Evolutionary conservation across 2,113 vertebrate genomes (phyloP).

Genomic region (Cepphus grylle): DNA sequence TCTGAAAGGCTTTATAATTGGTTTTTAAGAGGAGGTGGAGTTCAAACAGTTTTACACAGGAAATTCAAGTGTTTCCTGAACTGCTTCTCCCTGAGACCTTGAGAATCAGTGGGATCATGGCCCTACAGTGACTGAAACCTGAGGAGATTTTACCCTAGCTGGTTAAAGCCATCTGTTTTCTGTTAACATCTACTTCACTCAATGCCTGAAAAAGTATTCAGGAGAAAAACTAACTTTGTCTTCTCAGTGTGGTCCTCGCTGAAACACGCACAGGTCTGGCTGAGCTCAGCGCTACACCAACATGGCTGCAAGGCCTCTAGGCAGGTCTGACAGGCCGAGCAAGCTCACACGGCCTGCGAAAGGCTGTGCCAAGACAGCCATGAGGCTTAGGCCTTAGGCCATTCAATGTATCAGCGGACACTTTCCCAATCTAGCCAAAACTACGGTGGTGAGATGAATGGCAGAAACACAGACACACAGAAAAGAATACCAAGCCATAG

Average conservation of each 20-base stretch:
- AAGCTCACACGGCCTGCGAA: not conserved
- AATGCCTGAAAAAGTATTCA: not conserved
- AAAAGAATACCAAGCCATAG: not conserved
- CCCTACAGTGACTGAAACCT: not conserved
- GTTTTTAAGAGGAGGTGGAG: not conserved
- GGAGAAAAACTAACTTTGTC: not conserved
- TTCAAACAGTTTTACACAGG: not conserved
- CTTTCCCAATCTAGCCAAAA: not conserved
- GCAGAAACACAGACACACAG: not conserved
- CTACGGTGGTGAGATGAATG: not conserved
- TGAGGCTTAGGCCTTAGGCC: not conserved
- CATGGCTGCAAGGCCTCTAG: not conserved
- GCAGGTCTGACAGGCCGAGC: not conserved
- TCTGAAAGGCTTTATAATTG: not conserved
- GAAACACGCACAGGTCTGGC: not conserved
- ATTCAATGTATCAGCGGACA: not conserved
- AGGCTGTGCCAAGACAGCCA: not conserved
- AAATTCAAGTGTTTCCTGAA: not conserved
- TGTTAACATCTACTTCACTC: not conserved
- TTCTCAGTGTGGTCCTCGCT: not conserved
- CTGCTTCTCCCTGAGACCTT: not conserved
- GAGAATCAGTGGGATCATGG: not conserved
- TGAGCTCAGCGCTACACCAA: not conserved
- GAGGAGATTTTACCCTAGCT: not conserved
- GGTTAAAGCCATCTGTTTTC: not conserved